A percentile compares a stretch with the other conserved stretches of the same genome.
Evolutionary conservation across 2,888 invertebrate species (phyloP).

Genomic region (Electrophaes corylata): DNA sequence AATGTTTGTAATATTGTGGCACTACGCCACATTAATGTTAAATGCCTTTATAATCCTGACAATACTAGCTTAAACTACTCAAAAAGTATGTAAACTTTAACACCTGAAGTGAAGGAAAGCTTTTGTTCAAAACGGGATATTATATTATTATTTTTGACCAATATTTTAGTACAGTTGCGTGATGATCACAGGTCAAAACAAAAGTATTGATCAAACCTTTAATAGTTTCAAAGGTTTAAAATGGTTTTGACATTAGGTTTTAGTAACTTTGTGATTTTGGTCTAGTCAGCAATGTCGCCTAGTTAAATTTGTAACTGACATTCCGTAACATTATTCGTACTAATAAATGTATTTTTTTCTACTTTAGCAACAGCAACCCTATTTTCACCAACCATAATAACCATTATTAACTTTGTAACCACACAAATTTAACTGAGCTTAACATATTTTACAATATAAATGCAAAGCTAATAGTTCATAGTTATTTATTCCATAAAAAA

Average conservation of each 20-base stretch:
- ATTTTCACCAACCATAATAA: conserved; percentile 11
- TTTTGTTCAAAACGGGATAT: too few relatives aligned
- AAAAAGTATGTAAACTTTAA: background rate
- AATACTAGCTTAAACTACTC: conserved; percentile 12
- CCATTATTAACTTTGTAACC: background rate
- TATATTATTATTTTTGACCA: too few relatives aligned
- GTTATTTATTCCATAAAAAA: too few relatives aligned
- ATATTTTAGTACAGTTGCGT: too few relatives aligned
- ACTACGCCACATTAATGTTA: background rate
- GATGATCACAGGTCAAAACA: too few relatives aligned
- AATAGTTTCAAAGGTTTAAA: too few relatives aligned
- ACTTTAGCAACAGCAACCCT: background rate
- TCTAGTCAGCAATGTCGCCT: conserved; percentile 28
- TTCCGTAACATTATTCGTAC: conserved; percentile 22
- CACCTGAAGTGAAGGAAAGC: too few relatives aligned
- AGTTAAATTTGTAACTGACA: conserved; percentile 29
- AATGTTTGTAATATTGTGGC: too few relatives aligned
- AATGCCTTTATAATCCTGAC: conserved; percentile 5
- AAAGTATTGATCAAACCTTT: too few relatives aligned
- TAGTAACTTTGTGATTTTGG: conserved; percentile 23
- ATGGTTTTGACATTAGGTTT: conserved; percentile 11
- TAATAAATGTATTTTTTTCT: conserved; percentile 13
- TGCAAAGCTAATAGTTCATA: too few relatives aligned
- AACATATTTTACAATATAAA: background rate
- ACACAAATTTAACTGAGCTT: background rate